A percentile compares a stretch with the other conserved stretches of the same genome.
Conservation (phyloP, 2,888 invertebrate genomes). For the Dexiosoma caninum region DNA sequence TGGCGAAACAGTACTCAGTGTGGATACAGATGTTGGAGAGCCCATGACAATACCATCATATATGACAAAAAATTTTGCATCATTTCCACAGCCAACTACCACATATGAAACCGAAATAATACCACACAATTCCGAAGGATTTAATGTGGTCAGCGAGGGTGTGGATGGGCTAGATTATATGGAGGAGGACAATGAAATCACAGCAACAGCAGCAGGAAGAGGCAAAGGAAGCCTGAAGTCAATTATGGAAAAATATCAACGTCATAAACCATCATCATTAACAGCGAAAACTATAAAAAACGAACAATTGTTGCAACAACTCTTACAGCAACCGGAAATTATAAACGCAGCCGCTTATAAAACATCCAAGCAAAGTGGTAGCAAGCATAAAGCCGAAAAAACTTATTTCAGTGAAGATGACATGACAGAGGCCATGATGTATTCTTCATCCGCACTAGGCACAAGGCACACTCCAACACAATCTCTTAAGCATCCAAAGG, state of each 20-base stretch:
- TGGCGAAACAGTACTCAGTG: background rate
- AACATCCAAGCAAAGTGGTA: conserved; percentile 27
- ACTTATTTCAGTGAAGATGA: conserved; percentile 51
- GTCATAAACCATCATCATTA: conserved; percentile 17
- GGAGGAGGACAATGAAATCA: conserved; percentile 56
- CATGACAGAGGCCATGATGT: conserved; percentile 34
- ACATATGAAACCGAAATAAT: conserved; percentile 58
- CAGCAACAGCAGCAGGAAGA: background rate
- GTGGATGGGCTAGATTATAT: conserved; percentile 22
- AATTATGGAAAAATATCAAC: conserved; percentile 36
- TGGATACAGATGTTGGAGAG: conserved; percentile 33
- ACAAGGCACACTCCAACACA: background rate
- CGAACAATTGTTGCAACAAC: conserved; percentile 53
- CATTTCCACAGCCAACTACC: conserved; percentile 52
- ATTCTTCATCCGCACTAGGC: conserved; percentile 11
- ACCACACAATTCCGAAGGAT: conserved; percentile 45
- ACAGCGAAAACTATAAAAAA: conserved; percentile 47
- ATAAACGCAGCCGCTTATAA: conserved; percentile 36
- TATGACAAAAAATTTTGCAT: conserved; percentile 51
- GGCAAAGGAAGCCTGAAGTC: conserved; percentile 15
- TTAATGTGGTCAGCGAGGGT: conserved; percentile 26
- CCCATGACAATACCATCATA: conserved; percentile 42
- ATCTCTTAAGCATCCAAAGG: background rate
- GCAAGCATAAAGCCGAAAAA: conserved; percentile 36
- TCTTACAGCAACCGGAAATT: conserved; percentile 52